Percentiles rank a stretch among this genome's conserved stretches.
These are phyloP conservation scores for Mythimna loreyi DNA, from an alignment of 2,888 invertebrate genomes.

Conservation along the genomic window DNA sequence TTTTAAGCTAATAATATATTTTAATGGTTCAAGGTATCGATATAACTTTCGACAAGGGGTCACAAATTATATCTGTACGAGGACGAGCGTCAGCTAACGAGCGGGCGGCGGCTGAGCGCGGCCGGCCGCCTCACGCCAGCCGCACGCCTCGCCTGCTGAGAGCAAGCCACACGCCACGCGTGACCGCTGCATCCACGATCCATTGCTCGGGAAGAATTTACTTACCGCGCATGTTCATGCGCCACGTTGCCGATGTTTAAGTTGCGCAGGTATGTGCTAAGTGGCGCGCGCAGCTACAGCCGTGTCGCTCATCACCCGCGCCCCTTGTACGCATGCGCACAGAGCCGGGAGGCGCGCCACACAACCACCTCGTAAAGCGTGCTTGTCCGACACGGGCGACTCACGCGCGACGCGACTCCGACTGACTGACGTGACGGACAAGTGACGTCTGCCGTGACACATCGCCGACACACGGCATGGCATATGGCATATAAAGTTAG, in stretches of 20 bases:
- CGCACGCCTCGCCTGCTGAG: constrained; percentile 28
- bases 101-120: no score
- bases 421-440: constrained; percentile 12
- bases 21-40: no score
- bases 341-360: neutral
- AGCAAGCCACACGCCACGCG: constrained; percentile 25
- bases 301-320: neutral
- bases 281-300: constrained; percentile 23
- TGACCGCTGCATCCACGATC: constrained; percentile 55
- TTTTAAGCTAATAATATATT: no score
- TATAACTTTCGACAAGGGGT: no score
- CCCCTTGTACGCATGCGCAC: constrained; percentile 6
- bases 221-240: constrained; percentile 19
- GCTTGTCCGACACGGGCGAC: constrained; percentile 3
- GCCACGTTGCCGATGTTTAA: constrained; percentile 33
- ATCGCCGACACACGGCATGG: neutral
- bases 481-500: constrained; percentile 3
- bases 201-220: constrained; percentile 38
- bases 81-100: constrained; percentile 11
- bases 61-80: no score
- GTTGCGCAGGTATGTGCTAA: constrained; percentile 29
- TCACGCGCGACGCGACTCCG: neutral
- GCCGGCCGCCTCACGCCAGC: no score
- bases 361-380: constrained; percentile 31
- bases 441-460: constrained; percentile 20